Evolutionary conservation across 1,140 invertebrate genomes (phyloP).

Genomic region (Neomicropteryx cornuta): DNA sequence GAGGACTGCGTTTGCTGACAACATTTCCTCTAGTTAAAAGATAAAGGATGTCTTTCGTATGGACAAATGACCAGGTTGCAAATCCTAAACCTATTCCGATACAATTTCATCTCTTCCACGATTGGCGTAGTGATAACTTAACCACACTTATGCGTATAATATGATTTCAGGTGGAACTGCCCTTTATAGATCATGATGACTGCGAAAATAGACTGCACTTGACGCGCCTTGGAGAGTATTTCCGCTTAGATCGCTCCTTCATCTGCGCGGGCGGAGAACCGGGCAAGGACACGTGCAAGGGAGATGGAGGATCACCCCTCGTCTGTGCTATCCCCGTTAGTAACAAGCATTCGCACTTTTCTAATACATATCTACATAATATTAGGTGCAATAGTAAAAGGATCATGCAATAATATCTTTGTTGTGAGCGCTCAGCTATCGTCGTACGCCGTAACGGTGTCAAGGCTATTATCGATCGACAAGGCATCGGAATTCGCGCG

Average conservation of each 20-base stretch:
- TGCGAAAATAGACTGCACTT: conserved; percentile 43
- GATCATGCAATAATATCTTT: too few species aligned
- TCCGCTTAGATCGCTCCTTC: conserved; percentile 55
- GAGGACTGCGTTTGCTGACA: too few species aligned
- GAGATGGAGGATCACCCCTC: conserved; percentile 44
- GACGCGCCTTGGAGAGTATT: conserved; percentile 50
- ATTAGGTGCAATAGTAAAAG: too few species aligned
- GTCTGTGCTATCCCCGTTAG: conserved; percentile 43
- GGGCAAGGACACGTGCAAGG: conserved; percentile 52
- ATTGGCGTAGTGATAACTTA: neutral
- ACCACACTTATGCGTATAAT: neutral
- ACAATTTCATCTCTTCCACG: neutral
- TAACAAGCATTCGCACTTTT: neutral
- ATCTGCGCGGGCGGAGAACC: conserved; percentile 63
- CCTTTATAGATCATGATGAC: conserved; percentile 31
- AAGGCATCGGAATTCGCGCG: too few species aligned
- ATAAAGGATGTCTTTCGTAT: too few species aligned
- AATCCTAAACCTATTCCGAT: neutral
- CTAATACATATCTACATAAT: neutral
- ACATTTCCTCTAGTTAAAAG: too few species aligned
- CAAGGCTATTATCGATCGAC: too few species aligned
- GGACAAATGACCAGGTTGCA: too few species aligned
- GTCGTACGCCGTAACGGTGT: too few species aligned
- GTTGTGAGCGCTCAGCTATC: too few species aligned
- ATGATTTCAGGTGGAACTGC: conserved; percentile 38